phyloP scores from a whole-genome alignment of 2,888 invertebrate species.

The Mythimna albipuncta region DNA sequence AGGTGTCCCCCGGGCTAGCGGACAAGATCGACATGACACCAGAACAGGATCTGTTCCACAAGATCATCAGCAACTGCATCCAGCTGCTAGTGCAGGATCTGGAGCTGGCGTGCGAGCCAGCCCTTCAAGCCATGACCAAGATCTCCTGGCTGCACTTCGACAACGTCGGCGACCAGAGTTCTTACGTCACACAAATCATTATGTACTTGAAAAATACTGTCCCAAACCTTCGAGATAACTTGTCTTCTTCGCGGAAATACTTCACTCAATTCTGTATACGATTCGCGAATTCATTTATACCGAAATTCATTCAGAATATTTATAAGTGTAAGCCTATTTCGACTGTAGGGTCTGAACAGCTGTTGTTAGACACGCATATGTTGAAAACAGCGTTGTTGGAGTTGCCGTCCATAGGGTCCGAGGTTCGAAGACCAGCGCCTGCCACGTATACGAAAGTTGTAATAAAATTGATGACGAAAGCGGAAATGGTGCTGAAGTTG shows the following conservation, averaged over 20 bases:
- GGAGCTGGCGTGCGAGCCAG: slow-evolving; percentile 98
- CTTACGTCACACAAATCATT: slow-evolving; percentile 97
- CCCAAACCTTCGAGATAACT: slow-evolving; percentile 96
- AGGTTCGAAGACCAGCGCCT: slow-evolving; percentile 96
- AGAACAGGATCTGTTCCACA: slow-evolving; percentile 97
- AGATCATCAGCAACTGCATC: slow-evolving; percentile 95
- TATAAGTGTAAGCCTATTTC: slow-evolving; percentile 97
- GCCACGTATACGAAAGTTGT: slow-evolving; percentile 96
- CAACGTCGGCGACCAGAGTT: slow-evolving; percentile 98
- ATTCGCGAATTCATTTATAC: slow-evolving; percentile 98
- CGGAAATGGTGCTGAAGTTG: slow-evolving; percentile 99
- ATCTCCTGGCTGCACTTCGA: slow-evolving; percentile 98
- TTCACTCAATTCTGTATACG: slow-evolving; percentile 99
- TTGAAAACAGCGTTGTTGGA: slow-evolving; percentile 98
- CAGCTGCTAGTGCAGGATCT: slow-evolving; percentile 97
- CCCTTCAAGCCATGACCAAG: slow-evolving; percentile 97
- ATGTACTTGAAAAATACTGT: slow-evolving; percentile 96
- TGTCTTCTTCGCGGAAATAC: slow-evolving; percentile 98
- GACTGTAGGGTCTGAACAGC: slow-evolving; percentile 98
- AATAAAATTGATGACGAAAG: slow-evolving; percentile 98
- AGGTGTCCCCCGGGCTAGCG: slow-evolving; percentile 92
- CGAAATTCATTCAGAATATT: slow-evolving; percentile 97
- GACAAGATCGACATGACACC: slow-evolving; percentile 95
- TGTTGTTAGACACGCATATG: slow-evolving; percentile 98
- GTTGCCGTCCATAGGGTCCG: slow-evolving; percentile 97